A percentile compares a stretch with the other conserved stretches of the same genome.
These are phyloP conservation scores for Antheraea yamamai DNA, from an alignment of 2,888 invertebrate genomes.

Conservation along the genomic window DNA sequence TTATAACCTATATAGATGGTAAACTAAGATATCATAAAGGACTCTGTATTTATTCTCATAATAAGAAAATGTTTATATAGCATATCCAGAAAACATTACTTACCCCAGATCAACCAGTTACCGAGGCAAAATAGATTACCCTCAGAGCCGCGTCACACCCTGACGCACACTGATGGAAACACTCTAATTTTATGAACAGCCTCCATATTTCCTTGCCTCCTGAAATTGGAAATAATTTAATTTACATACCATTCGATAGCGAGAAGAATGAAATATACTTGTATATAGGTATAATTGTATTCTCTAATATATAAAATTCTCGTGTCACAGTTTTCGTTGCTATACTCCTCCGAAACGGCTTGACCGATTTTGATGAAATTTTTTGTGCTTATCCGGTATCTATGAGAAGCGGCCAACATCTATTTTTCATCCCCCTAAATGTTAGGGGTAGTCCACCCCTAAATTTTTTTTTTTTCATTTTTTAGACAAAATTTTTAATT, in stretches of 20 bases:
- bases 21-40: slow-evolving; percentile 22
- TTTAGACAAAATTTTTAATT: no score
- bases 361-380: no score
- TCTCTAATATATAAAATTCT: no score
- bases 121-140: slow-evolving; percentile 48
- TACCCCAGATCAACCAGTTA: slow-evolving; percentile 37
- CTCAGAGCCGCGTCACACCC: slow-evolving; percentile 30
- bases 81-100: slow-evolving; percentile 43
- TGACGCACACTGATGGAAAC: slow-evolving; percentile 28
- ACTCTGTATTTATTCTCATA: slow-evolving; percentile 29
- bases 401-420: no score
- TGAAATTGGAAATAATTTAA: slow-evolving; percentile 19
- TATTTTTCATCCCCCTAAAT: no score
- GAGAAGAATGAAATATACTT: not conserved
- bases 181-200: slow-evolving; percentile 25
- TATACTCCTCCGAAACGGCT: no score
- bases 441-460: no score
- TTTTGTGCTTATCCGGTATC: no score
- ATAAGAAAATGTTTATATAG: slow-evolving; percentile 37
- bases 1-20: not conserved
- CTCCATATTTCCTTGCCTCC: slow-evolving; percentile 23
- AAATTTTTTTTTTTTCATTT: no score
- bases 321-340: no score
- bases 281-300: no score
- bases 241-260: not conserved